Conservation (phyloP, 1,140 invertebrate genomes). For the Paracyclopina nana region DNA sequence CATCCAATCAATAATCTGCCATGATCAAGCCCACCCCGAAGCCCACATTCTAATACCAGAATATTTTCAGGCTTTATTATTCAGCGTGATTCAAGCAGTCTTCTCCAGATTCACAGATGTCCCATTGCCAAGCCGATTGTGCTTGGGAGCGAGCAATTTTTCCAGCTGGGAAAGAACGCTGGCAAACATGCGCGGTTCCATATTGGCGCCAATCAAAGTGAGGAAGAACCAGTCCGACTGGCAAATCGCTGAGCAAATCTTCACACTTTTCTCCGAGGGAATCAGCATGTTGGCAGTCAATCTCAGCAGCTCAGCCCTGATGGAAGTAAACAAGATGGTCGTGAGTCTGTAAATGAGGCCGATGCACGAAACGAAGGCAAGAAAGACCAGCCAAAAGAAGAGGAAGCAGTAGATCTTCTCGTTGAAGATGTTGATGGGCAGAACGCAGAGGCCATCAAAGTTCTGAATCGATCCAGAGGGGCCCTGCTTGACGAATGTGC, state of each 20-base stretch:
- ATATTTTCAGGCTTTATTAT: no score
- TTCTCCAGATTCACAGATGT: no score
- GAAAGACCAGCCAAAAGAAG: conserved; percentile 22
- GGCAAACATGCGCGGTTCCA: not conserved
- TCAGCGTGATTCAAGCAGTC: no score
- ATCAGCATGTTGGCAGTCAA: not conserved
- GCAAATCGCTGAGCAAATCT: not conserved
- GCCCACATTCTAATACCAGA: no score
- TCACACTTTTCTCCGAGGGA: not conserved
- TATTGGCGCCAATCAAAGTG: not conserved
- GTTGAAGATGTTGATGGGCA: conserved; percentile 22
- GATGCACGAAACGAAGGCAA: conserved; percentile 20
- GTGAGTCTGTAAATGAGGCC: not conserved
- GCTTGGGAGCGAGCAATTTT: not conserved
- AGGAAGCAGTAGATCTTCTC: conserved; percentile 23
- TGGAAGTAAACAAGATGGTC: not conserved
- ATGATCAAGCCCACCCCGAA: no score
- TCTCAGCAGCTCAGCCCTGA: not conserved
- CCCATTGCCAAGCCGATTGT: not conserved
- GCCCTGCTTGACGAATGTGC: not conserved
- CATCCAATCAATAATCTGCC: no score
- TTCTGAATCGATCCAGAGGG: conserved; percentile 17
- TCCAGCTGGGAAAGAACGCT: not conserved
- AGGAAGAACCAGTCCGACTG: not conserved
- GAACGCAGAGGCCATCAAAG: conserved; percentile 20